phyloP scores from a whole-genome alignment of 2,797 vertebrate species.

The Harpagifer antarcticus region DNA sequence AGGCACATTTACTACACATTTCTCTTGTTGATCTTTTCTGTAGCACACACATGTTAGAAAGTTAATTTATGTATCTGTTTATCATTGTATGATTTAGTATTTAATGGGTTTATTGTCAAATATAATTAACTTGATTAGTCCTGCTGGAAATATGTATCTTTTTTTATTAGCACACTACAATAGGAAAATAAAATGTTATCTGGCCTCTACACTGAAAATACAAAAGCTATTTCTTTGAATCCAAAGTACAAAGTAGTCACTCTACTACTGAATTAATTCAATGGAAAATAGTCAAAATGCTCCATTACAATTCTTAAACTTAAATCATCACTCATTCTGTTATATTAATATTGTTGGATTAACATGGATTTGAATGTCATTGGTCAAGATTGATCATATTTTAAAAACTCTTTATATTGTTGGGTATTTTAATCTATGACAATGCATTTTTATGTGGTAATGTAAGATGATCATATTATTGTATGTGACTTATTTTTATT shows the following conservation, averaged over 20 bases:
- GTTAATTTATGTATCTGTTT: background rate
- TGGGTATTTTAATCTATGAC: no score
- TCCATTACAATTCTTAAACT: background rate
- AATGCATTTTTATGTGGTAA: no score
- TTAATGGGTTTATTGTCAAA: background rate
- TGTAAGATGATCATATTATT: no score
- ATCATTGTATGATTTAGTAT: background rate
- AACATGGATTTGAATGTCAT: no score
- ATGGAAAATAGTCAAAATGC: no score
- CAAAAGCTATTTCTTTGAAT: background rate
- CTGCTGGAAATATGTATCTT: background rate
- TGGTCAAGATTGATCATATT: no score
- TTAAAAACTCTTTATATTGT: no score
- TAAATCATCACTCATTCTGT: no score
- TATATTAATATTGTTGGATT: no score
- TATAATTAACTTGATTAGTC: background rate
- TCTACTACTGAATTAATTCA: background rate
- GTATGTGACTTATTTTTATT: no score
- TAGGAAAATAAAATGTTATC: background rate
- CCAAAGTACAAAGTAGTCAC: background rate
- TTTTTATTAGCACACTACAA: background rate
- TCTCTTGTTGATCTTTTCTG: slow-evolving; percentile 3
- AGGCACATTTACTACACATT: slow-evolving; percentile 51
- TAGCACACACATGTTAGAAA: background rate
- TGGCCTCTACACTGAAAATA: background rate